Base-by-base conservation (phyloP, 2,888 invertebrate genomes). In the Strigamia transsilvanica region DNA sequence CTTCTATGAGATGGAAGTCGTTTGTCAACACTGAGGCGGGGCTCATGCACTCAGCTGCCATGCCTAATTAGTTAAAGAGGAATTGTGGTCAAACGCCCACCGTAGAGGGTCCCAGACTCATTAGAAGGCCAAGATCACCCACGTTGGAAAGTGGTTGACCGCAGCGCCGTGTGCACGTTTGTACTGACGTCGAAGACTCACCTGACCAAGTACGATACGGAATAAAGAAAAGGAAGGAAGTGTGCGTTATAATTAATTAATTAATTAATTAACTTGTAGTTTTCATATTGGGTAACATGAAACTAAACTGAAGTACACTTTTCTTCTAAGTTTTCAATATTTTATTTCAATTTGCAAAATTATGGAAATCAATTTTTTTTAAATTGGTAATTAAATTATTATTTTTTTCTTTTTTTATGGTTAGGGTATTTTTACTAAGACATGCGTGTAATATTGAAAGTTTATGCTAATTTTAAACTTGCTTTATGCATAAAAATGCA, bases 1-100 rank as follows among this genome's bases (percentile, higher is more conserved):
- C 56, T 56, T 18, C 18, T 56, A 56, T 56, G 56, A 56, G 21
- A 56, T 56, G 18, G 56, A 56, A 56, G 56, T 56, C 56, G n/a
- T 56, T 56, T 56, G 56, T 56, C 56, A 56, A 56, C 56, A 56
- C 56, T 56, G 56, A 56, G 56, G 56, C 56, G 56, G 56, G 56
- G 56, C 56, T n/a, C 56, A 56, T 56, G n/a, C 56, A 56, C 56
- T 56, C 56, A 56, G 18, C 56, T 56, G 56, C 56, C 56, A 56
- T 56, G 56, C 56, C 56, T 56, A 56, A 56, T 56, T 56, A 56
- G 56, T 56, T 56, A 56, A 56, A 56, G 56, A 56, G 56, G 56
- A 56, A 56, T 56, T 56, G 56, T 56, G 56, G 56, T 56, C 56
- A 56, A 56, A 56, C 56, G 56, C 56, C 56, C n/a, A 56, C 18